Evolutionary conservation across 2,888 invertebrate genomes (phyloP).

Genomic region (Phyllotreta cruciferae): DNA sequence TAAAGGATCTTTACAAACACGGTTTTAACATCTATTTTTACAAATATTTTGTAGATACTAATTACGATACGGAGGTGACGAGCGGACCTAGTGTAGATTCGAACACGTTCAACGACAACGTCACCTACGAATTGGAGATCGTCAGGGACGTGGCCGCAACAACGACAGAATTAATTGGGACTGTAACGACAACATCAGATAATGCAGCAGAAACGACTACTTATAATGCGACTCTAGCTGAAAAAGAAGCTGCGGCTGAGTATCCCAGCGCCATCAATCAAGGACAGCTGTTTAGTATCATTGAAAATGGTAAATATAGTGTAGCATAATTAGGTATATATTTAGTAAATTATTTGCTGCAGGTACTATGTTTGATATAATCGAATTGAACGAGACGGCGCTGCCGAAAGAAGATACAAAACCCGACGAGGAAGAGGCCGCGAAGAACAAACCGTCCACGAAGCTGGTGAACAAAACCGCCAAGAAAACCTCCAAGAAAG

Average conservation of each 20-base stretch:
- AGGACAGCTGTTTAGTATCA: conserved; percentile 59
- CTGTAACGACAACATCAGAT: conserved; percentile 4
- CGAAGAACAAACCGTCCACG: conserved; percentile 28
- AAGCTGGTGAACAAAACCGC: conserved; percentile 12
- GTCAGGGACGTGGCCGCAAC: background rate
- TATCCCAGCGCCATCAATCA: conserved; percentile 59
- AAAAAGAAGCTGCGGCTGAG: conserved; percentile 43
- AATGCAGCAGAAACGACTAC: background rate
- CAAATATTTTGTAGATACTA: conserved; percentile 32
- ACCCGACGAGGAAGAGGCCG: conserved; percentile 5
- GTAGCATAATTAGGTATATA: conserved; percentile 4
- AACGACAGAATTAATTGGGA: conserved; percentile 4
- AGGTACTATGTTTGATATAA: conserved; percentile 59
- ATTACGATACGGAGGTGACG: conserved; percentile 41
- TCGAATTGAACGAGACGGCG: conserved; percentile 57
- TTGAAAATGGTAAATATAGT: conserved; percentile 58
- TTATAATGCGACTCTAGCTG: background rate
- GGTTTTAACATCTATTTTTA: background rate
- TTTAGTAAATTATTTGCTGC: conserved; percentile 33
- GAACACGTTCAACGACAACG: conserved; percentile 32
- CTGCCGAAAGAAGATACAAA: conserved; percentile 42
- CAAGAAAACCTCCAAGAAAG: conserved; percentile 35
- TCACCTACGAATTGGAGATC: background rate
- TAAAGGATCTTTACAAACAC: too few species aligned
- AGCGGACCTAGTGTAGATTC: conserved; percentile 42